Evolutionary conservation across 2,797 vertebrate species (phyloP).

Genomic region (Mallotus villosus): DNA sequence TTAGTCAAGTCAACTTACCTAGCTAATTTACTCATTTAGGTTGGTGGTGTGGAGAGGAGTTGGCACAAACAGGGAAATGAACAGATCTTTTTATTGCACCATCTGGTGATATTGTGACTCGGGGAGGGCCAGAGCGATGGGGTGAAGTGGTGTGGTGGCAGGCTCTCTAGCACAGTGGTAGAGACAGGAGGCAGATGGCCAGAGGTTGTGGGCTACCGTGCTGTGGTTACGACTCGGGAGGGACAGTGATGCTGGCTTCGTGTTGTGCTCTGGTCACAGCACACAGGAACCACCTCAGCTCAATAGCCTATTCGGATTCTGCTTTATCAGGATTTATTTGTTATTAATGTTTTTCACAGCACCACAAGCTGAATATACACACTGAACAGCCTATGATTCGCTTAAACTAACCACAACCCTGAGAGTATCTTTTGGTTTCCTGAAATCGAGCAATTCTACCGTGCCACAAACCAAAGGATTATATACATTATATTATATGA

Average conservation of each 20-base stretch:
- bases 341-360: too few species aligned
- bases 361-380: too few species aligned
- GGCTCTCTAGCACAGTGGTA: constrained; percentile 46
- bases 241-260: not conserved
- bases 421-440: too few species aligned
- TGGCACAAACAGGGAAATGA: constrained; percentile 47
- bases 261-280: not conserved
- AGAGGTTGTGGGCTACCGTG: not conserved
- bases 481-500: too few species aligned
- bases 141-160: constrained; percentile 42
- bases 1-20: constrained; percentile 34
- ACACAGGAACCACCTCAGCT: not conserved
- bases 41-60: constrained; percentile 38
- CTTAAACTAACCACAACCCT: too few species aligned
- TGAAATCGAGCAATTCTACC: not conserved
- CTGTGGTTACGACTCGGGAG: not conserved
- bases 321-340: too few species aligned
- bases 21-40: constrained; percentile 48
- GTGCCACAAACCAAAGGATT: not conserved
- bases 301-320: not conserved
- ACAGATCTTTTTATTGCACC: constrained; percentile 64
- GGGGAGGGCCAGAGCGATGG: constrained; percentile 38
- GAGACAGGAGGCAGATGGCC: constrained; percentile 43
- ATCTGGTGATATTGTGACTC: constrained; percentile 68
- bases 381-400: too few species aligned